These are phyloP conservation scores for Endomychus coccineus DNA, from an alignment of 2,888 invertebrate species.

Conservation along the genomic window DNA sequence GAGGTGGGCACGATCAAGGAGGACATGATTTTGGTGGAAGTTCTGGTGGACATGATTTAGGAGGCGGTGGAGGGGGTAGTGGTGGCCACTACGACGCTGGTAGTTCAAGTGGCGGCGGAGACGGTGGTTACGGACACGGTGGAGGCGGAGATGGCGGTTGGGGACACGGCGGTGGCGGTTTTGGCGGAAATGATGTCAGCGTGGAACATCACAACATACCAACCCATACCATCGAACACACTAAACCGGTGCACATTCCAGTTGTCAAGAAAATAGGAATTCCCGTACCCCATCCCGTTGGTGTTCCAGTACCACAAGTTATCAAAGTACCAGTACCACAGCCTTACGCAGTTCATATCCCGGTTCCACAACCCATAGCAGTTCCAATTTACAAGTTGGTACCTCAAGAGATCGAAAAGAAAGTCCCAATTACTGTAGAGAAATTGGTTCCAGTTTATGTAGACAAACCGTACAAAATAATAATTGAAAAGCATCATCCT, in stretches of 20 bases:
- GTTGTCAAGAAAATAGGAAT: conserved; percentile 66
- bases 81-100: conserved; percentile 13
- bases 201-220: conserved; percentile 50
- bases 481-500: conserved; percentile 66
- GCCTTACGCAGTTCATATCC: conserved; percentile 65
- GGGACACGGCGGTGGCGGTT: conserved; percentile 32
- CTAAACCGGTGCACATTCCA: conserved; percentile 61
- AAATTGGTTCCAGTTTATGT: conserved; percentile 64
- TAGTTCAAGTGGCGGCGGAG: conserved; percentile 19
- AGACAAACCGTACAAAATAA: conserved; percentile 68
- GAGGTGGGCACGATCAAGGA: conserved; percentile 19
- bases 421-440: conserved; percentile 66
- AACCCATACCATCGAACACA: conserved; percentile 59
- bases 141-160: conserved; percentile 40
- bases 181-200: conserved; percentile 45
- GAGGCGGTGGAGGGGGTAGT: conserved; percentile 17
- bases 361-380: conserved; percentile 64
- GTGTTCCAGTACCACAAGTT: conserved; percentile 62
- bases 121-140: conserved; percentile 47
- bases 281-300: conserved; percentile 66
- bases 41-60: conserved; percentile 16
- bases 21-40: conserved; percentile 21
- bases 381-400: conserved; percentile 67
- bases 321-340: conserved; percentile 67
- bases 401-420: conserved; percentile 64